Evolutionary conservation across 2,113 vertebrate genomes (phyloP).

Genomic region (Gallinago paraguaiae): DNA sequence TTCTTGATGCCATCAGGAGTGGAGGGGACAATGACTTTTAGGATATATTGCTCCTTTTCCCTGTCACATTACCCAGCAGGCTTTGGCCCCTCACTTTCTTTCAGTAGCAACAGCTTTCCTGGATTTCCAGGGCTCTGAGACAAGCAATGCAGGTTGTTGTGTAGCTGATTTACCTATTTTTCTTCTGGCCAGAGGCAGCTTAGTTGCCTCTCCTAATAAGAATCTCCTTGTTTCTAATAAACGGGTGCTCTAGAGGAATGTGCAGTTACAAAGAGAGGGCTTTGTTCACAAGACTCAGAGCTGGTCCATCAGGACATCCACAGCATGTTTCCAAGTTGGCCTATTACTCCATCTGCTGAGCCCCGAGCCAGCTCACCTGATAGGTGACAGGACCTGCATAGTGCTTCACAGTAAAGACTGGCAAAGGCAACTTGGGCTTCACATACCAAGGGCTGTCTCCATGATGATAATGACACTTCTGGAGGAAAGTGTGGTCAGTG

Average conservation of each 20-base stretch:
- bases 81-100: neutral
- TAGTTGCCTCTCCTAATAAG: neutral
- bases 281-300: neutral
- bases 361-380: constrained; percentile 76
- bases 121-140: neutral
- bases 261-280: neutral
- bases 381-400: constrained; percentile 91
- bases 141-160: neutral
- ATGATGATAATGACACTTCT: constrained; percentile 95
- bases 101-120: neutral
- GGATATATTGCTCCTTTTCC: neutral
- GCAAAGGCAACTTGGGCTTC: constrained; percentile 89
- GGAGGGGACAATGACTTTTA: neutral
- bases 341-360: neutral
- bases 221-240: neutral
- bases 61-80: neutral
- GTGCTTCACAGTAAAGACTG: constrained; percentile 90
- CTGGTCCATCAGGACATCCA: neutral
- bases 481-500: constrained; percentile 94
- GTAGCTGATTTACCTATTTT: neutral
- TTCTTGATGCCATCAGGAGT: neutral
- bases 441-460: constrained; percentile 80
- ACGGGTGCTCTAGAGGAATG: neutral
- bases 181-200: neutral
- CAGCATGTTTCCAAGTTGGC: neutral